Evolutionary conservation across 1,140 invertebrate species (phyloP), one percentile per base, ranked within the genome.

Genomic region (Grapholita molesta): DNA sequence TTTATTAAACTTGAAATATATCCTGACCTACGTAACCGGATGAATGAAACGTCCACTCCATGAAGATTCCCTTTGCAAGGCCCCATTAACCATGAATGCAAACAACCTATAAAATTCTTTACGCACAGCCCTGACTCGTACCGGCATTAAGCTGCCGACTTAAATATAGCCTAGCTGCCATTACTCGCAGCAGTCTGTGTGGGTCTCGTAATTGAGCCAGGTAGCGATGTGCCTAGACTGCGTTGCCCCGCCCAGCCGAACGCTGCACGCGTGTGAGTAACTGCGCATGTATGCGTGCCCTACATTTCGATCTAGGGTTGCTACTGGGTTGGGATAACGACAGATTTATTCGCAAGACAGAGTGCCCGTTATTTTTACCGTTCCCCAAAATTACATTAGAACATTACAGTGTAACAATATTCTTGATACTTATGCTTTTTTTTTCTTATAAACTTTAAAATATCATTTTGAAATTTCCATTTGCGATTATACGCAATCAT

Each of bases 201-300:
- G 28, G 69, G 65, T 68, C 32, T 21, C 68, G 30, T 68, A 66
- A 68, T 66, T 55, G 21, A 69, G 75, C 35, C 75, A 77, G 75
- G 72, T 77, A 73, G 68, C 32, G 52, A 69, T 72, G 32, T 53
- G 48, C 67, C 57, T 61, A 72, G 70, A 57, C 55, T 76, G 73
- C 71, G 73, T 79, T 73, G 66, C 35, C 18, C 61, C 57, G 38
- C 12, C 21, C 18, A 25, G 48, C 21, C 30, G 61, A 42, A 69
- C 30, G 55, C 30, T 69, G 68, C 42, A 55, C 11, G 30, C 23
- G 61, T 73, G 72, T 74, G 75, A 73, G 74, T 74, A 64, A 42
- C 48, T 70, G 53, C 69, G 8, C 28, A 0, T 67, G 79, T 84
- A 77, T 79, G 80, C 28, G 76, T 83, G 82, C 66, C 82, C 83